Conservation (phyloP, 2,888 invertebrate genomes). For the Euplexia lucipara region DNA sequence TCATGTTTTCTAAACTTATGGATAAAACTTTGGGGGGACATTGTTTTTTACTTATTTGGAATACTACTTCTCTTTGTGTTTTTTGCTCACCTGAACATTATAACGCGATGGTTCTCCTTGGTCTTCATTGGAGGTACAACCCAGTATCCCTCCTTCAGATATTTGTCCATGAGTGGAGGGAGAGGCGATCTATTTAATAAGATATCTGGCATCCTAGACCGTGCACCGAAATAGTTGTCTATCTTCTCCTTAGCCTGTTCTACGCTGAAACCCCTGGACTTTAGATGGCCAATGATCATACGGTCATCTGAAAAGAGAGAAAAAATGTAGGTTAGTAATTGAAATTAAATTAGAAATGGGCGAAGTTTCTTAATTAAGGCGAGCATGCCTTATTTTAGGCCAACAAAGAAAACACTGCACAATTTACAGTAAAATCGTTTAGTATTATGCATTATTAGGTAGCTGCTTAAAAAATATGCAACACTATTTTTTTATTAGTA, state of each 20-base stretch:
- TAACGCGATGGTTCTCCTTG: constrained; percentile 49
- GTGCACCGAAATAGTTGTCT: constrained; percentile 68
- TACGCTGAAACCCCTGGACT: constrained; percentile 66
- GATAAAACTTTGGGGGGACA: no score
- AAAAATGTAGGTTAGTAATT: neutral
- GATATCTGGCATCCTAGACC: constrained; percentile 65
- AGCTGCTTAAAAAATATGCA: no score
- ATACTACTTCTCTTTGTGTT: no score
- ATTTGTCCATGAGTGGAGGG: constrained; percentile 22
- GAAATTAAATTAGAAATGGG: neutral
- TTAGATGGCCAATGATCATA: constrained; percentile 65
- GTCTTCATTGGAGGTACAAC: constrained; percentile 53
- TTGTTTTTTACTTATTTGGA: no score
- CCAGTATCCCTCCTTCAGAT: constrained; percentile 55
- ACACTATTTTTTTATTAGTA: no score
- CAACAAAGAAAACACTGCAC: no score
- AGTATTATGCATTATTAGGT: no score
- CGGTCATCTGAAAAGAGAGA: constrained; percentile 65
- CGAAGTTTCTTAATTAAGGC: no score
- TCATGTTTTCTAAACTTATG: no score
- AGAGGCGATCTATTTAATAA: constrained; percentile 45
- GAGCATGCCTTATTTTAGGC: no score
- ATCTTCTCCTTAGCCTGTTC: constrained; percentile 68
- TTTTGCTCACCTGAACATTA: constrained; percentile 51
- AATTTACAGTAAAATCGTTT: no score